These are phyloP conservation scores for Tholera decimalis DNA, from an alignment of 2,888 invertebrate genomes.

Conservation along the genomic window DNA sequence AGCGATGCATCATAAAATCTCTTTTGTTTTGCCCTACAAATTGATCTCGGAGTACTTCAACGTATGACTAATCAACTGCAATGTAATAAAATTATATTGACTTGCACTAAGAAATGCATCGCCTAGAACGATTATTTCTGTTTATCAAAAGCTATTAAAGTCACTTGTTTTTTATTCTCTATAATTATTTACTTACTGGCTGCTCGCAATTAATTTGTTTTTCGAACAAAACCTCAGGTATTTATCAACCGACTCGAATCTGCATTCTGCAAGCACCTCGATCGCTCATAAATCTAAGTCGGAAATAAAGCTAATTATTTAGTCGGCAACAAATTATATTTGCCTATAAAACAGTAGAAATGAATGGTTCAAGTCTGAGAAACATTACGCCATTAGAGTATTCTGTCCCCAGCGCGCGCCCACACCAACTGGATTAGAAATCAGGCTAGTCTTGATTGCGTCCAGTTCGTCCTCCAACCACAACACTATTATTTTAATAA, in stretches of 20 bases:
- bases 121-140: constrained; percentile 1
- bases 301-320: constrained; percentile 49
- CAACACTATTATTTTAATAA: constrained; percentile 84
- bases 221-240: constrained; percentile 7
- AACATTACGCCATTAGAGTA: constrained; percentile 49
- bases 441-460: constrained; percentile 73
- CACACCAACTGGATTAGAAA: constrained; percentile 75
- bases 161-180: background rate
- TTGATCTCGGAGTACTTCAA: constrained; percentile 31
- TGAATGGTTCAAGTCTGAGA: constrained; percentile 41
- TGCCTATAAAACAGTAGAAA: constrained; percentile 47
- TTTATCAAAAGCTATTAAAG: background rate
- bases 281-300: constrained; percentile 32
- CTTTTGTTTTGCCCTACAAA: constrained; percentile 63
- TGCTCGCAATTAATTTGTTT: constrained; percentile 23
- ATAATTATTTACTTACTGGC: background rate
- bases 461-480: constrained; percentile 65
- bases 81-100: constrained; percentile 21
- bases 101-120: constrained; percentile 12
- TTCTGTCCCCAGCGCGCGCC: constrained; percentile 51
- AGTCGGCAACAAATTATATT: constrained; percentile 39
- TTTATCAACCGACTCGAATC: constrained; percentile 9
- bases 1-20: constrained; percentile 54
- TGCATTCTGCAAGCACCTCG: constrained; percentile 15
- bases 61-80: constrained; percentile 24